These are phyloP conservation scores for Otolemur crassicaudatus DNA, from an alignment of 2,797 vertebrate genomes.

Conservation along the genomic window DNA sequence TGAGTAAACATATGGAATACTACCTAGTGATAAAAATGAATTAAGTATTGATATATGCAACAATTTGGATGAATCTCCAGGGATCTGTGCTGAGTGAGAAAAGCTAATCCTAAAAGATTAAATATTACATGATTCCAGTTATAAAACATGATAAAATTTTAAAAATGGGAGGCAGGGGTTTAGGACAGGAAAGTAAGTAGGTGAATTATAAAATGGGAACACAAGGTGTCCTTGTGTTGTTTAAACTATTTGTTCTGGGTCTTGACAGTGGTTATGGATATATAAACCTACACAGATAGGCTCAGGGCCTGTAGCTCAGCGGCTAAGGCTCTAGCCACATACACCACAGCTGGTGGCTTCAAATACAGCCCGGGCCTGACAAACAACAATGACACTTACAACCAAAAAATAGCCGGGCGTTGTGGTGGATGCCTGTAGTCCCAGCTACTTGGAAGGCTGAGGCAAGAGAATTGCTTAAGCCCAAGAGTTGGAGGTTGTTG, in stretches of 20 bases:
- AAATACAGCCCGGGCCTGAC: too few relatives aligned
- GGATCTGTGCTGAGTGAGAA: not conserved
- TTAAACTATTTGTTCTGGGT: not conserved
- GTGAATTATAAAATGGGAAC: not conserved
- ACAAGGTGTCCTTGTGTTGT: not conserved
- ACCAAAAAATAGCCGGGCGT: too few relatives aligned
- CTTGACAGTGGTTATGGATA: not conserved
- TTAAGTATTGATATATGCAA: not conserved
- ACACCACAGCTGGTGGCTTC: too few relatives aligned
- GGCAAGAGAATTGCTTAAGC: too few relatives aligned
- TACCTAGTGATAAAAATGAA: not conserved
- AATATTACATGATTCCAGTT: not conserved
- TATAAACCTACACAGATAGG: not conserved
- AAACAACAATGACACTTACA: too few relatives aligned
- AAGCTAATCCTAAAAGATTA: not conserved
- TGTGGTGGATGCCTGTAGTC: too few relatives aligned
- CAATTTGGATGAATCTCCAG: slow-evolving; percentile 3
- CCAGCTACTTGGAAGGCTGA: too few relatives aligned
- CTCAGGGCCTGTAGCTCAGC: too few relatives aligned
- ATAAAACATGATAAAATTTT: not conserved
- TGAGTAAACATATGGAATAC: not conserved
- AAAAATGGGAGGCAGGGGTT: not conserved
- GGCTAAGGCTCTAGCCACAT: too few relatives aligned
- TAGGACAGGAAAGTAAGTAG: not conserved
- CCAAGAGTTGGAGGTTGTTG: too few relatives aligned